Evolutionary conservation across 2,113 vertebrate species (phyloP), one percentile per base, ranked within the genome.

Genomic region (Petromus typicus): DNA sequence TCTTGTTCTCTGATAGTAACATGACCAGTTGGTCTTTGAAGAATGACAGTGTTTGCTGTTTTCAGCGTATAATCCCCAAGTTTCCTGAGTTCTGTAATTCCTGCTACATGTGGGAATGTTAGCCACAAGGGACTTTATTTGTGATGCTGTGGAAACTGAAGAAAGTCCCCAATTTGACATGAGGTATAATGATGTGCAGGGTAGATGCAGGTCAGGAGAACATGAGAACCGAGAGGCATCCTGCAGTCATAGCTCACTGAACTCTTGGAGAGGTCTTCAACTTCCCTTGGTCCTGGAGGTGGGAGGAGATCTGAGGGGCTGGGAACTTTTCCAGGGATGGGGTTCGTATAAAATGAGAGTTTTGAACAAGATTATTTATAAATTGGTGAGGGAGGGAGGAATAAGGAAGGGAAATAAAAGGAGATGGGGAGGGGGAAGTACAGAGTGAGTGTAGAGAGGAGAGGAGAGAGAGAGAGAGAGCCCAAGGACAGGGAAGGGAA

Each of bases 281-380:
- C 27, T 82, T 48, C 51, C 14, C 30, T 76, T 34, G 11, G 34
- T 20, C 37, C 20, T 11, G 7, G 20, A 40, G 56, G n/a, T 73
- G 30, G 43, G 43, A 88, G 79, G 67, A 71, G 59, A 81, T 40
- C 3, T 56, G 54, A 25, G 22, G 32, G 81, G 2, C 75, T 90
- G 30, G 5, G 23, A 66, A 12, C 20, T 25, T 37, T 63, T n/a
- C 45, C 32, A 43, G 63, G 9, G 13, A 14, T 59, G 48, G 63
- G n/a, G 20, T 32, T 40, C 20, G 23, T 64, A 3, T 69, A 71
- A 54, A 54, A 45, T 57, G 76, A 61, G 12, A 34, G 32, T 4
- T 93, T 90, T 83, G 63, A 79, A 69, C 71, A 78, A 63, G 66
- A 90, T 69, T 51, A 37, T 86, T 66, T 78, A 45, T 83, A 82